Evolutionary conservation across 2,888 invertebrate species (phyloP).

Genomic region (Aspidiotus destructor): DNA sequence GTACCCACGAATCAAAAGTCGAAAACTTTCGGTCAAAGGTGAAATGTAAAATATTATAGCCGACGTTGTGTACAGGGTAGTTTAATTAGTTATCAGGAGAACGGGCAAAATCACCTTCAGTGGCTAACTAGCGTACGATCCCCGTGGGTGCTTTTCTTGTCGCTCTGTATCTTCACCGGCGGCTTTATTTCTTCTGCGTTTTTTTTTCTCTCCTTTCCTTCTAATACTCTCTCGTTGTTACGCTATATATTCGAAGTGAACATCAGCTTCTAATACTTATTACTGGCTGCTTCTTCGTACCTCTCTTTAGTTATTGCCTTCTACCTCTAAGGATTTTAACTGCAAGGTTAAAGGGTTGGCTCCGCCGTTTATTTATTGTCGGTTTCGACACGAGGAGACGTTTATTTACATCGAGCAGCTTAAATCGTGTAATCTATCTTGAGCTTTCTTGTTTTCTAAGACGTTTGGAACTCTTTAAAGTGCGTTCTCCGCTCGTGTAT

Average conservation of each 20-base stretch:
- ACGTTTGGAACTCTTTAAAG: slow-evolving; percentile 15
- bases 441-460: slow-evolving; percentile 31
- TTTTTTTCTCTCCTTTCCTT: background rate
- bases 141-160: slow-evolving; percentile 32
- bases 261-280: slow-evolving; percentile 20
- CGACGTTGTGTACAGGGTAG: slow-evolving; percentile 19
- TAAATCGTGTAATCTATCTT: slow-evolving; percentile 33
- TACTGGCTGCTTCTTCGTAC: slow-evolving; percentile 17
- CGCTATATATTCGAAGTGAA: too few relatives aligned
- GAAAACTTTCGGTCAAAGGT: slow-evolving; percentile 31
- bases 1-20: slow-evolving; percentile 23
- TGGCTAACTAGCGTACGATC: slow-evolving; percentile 30
- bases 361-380: slow-evolving; percentile 31
- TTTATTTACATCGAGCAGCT: slow-evolving; percentile 33
- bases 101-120: slow-evolving; percentile 30
- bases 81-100: slow-evolving; percentile 31
- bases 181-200: slow-evolving; percentile 19
- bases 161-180: slow-evolving; percentile 20
- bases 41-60: slow-evolving; percentile 30
- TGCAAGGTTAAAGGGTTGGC: slow-evolving; percentile 30
- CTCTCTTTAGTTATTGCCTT: slow-evolving; percentile 24
- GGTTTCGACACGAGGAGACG: slow-evolving; percentile 32
- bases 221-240: too few relatives aligned
- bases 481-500: slow-evolving; percentile 13
- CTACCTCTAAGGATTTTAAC: slow-evolving; percentile 28